Conservation (phyloP, 2,888 invertebrate genomes). For the Elmis aenea region DNA sequence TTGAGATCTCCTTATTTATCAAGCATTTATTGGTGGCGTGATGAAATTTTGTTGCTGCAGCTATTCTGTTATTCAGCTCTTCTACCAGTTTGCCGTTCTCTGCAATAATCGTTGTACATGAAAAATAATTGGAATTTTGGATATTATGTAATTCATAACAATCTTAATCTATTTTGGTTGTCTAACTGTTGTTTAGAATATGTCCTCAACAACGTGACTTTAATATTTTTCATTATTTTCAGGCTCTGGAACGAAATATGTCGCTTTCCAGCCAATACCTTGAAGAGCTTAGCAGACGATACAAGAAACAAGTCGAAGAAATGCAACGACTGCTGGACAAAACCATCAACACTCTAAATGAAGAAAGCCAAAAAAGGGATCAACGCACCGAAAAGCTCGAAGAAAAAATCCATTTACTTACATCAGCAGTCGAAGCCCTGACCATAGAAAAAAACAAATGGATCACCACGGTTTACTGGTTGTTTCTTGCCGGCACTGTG, state of each 20-base stretch:
- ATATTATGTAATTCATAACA: no score
- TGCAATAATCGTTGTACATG: no score
- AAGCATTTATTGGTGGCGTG: no score
- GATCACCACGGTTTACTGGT: conserved; percentile 55
- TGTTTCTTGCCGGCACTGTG: conserved; percentile 50
- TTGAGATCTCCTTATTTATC: no score
- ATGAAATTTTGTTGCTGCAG: no score
- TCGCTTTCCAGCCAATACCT: conserved; percentile 94
- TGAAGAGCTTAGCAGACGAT: conserved; percentile 90
- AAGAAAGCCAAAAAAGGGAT: conserved; percentile 71
- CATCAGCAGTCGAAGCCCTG: conserved; percentile 55
- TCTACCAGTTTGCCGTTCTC: no score
- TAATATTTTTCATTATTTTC: no score
- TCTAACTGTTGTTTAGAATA: no score
- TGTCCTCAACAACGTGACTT: no score
- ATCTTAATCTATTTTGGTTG: no score
- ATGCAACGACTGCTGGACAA: conserved; percentile 81
- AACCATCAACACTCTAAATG: conserved; percentile 66
- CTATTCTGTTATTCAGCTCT: no score
- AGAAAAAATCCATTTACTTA: conserved; percentile 60
- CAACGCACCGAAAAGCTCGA: conserved; percentile 58
- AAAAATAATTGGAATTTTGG: no score
- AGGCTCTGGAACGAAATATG: conserved; percentile 94
- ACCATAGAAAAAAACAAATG: conserved; percentile 61
- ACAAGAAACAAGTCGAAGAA: conserved; percentile 95